Conservation (phyloP, 2,113 vertebrate species). For the Eretmochelys imbricata region DNA sequence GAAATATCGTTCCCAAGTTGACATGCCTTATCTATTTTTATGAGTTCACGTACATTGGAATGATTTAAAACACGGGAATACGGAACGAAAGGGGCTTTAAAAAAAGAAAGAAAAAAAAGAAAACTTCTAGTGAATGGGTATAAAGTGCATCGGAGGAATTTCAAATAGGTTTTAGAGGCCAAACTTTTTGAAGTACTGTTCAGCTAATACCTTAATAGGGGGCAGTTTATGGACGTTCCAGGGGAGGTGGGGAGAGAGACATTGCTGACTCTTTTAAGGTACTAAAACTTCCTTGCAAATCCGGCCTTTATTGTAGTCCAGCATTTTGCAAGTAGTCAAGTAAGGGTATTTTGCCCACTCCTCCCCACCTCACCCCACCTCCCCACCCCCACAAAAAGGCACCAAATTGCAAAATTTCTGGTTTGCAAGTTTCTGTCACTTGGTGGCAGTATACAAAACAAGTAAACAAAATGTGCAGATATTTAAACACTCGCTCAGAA, state of each 20-base stretch:
- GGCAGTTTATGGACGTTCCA: neutral
- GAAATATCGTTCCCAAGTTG: neutral
- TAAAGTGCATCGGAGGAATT: neutral
- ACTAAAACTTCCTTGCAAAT: neutral
- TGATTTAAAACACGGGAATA: slow-evolving; percentile 64
- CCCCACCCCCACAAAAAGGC: slow-evolving; percentile 36
- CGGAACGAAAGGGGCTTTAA: neutral
- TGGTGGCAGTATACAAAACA: slow-evolving; percentile 85
- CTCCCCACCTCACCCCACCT: neutral
- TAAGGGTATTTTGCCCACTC: neutral
- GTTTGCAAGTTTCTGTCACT: slow-evolving; percentile 79
- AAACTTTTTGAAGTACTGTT: neutral
- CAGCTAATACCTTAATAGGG: neutral
- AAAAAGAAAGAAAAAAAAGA: neutral
- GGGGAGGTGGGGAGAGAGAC: neutral
- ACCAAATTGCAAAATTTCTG: slow-evolving; percentile 41
- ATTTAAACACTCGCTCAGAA: neutral
- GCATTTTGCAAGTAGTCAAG: no score
- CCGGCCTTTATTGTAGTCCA: neutral
- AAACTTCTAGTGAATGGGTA: neutral
- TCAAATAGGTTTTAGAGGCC: neutral
- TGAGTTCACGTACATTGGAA: slow-evolving; percentile 44
- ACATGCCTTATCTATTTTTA: slow-evolving; percentile 67
- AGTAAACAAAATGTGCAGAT: slow-evolving; percentile 65
- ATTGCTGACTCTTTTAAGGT: neutral